Percentiles rank a stretch among this genome's conserved stretches.
Conservation (phyloP, 2,797 vertebrate species). For the Hippoglossus hippoglossus region DNA sequence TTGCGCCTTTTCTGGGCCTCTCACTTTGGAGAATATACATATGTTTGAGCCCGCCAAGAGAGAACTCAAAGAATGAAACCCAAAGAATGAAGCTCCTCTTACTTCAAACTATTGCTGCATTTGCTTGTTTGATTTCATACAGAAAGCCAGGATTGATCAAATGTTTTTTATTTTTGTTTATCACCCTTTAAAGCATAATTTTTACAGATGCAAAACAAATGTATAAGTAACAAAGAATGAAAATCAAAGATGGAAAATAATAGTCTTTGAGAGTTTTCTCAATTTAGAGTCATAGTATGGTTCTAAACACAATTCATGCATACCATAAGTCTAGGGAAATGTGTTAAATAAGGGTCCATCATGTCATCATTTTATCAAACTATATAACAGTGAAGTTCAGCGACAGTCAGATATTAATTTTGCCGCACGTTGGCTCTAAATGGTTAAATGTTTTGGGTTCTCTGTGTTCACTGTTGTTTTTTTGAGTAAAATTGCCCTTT, state of each 20-base stretch:
- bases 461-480: background rate
- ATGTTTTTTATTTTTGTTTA: too few species aligned
- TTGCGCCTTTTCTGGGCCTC: constrained; percentile 78
- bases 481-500: constrained; percentile 24
- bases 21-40: constrained; percentile 64
- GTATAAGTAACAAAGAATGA: background rate
- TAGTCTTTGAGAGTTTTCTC: too few species aligned
- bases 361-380: background rate
- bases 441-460: constrained; percentile 24
- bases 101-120: constrained; percentile 6
- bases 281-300: background rate
- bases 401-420: background rate
- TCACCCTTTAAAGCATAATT: background rate
- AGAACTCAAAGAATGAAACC: constrained; percentile 39
- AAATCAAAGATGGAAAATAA: background rate
- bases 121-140: constrained; percentile 9
- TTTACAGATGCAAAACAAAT: too few species aligned
- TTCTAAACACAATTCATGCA: background rate
- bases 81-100: constrained; percentile 7
- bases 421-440: background rate
- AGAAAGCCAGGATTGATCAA: background rate
- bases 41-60: constrained; percentile 40
- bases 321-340: background rate
- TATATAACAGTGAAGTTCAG: background rate
- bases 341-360: background rate